phyloP scores from a whole-genome alignment of 2,888 invertebrate genomes.

The Stenodema calcarata region DNA sequence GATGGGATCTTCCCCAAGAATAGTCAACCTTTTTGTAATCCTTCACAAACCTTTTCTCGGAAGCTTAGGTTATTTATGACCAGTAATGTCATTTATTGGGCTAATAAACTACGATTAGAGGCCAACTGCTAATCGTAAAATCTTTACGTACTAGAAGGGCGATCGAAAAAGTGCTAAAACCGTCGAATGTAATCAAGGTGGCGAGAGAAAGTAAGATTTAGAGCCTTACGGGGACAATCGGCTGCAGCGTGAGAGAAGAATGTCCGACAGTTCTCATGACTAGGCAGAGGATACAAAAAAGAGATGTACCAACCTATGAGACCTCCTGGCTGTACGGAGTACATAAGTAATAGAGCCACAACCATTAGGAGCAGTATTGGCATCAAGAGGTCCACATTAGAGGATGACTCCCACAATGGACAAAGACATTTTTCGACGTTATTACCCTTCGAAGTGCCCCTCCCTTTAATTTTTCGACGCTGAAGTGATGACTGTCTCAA shows the following conservation, averaged over 20 bases:
- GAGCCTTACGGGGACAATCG: not conserved
- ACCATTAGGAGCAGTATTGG: slow-evolving; percentile 9
- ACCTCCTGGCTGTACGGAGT: not conserved
- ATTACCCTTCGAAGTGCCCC: too few species aligned
- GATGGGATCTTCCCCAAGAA: not conserved
- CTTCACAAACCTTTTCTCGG: not conserved
- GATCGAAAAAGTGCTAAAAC: not conserved
- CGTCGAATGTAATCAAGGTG: not conserved
- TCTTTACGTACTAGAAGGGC: not conserved
- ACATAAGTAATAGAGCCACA: not conserved
- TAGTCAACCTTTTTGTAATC: not conserved
- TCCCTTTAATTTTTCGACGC: too few species aligned
- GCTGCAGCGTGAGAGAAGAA: not conserved
- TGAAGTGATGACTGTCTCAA: too few species aligned
- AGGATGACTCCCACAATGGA: not conserved
- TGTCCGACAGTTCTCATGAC: not conserved
- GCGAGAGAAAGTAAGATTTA: not conserved
- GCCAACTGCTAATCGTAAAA: not conserved
- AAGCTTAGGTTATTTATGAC: not conserved
- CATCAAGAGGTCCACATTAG: not conserved
- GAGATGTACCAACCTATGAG: not conserved
- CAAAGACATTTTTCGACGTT: not conserved
- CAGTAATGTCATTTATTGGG: not conserved
- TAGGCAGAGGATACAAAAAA: not conserved
- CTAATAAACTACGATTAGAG: not conserved